These are phyloP conservation scores for Orycteropus afer DNA, from an alignment of 2,113 vertebrate species.

Conservation along the genomic window DNA sequence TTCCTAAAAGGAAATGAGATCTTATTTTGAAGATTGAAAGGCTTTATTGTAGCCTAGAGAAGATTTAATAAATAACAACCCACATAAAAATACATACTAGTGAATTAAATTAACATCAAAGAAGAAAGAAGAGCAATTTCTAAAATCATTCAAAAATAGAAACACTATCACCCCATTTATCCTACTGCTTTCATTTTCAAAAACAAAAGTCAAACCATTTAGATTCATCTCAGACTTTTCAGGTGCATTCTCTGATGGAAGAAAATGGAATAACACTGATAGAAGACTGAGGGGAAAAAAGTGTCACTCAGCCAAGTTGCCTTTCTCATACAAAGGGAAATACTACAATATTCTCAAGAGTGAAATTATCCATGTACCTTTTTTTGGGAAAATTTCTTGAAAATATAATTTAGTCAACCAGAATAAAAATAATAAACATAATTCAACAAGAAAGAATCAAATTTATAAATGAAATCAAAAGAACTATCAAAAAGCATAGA, in stretches of 20 bases:
- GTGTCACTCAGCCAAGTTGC: not conserved
- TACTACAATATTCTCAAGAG: not conserved
- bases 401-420: not conserved
- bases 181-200: not conserved
- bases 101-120: slow-evolving; percentile 8
- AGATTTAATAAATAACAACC: slow-evolving; percentile 8
- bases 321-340: not conserved
- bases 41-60: not conserved
- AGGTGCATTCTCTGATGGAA: not conserved
- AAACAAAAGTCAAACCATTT: not conserved
- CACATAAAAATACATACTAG: not conserved
- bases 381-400: slow-evolving; percentile 26
- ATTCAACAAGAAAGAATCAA: not conserved
- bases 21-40: not conserved
- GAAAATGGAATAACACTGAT: not conserved
- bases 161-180: not conserved
- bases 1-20: not conserved
- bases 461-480: not conserved
- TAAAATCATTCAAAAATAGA: not conserved
- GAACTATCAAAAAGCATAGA: not conserved
- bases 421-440: not conserved
- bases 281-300: not conserved
- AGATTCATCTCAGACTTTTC: not conserved
- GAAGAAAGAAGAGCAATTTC: not conserved
- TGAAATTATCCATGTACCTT: not conserved